Base-by-base conservation (phyloP, 2,888 invertebrate species). In the Aricia artaxerxes region DNA sequence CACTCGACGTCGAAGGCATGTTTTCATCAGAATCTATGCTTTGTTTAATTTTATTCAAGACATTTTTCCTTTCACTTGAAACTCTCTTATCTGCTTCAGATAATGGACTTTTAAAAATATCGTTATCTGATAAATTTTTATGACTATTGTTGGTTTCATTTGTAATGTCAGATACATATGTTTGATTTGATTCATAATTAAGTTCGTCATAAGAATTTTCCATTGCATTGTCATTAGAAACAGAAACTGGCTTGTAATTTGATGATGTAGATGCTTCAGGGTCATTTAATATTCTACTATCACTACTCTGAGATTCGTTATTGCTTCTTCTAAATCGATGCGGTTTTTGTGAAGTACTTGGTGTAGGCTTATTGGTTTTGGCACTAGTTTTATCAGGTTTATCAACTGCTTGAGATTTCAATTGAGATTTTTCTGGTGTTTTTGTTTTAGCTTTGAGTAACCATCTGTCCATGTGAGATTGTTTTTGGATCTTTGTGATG, bases 381-480 rank as follows among this genome's bases (percentile, higher is more conserved):
- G 76, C 60, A 78, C 83, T 84, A 40, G 79, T 72, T 64, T 80
- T 16, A 57, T 31, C 35, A 76, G 76, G 6, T 35, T 76, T 76
- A 35, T 53, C 5, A 16, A 76, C 80, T 11, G 77, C 76, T 77
- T 84, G 86, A 49, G 86, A 80, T 84, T 87, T 89, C 0, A 85
- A 80, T 79, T 88, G 86, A 13, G 85, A 87, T 85, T 94, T 94
- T 80, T 94, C 94, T 78, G 94, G 94, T 0, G 94, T 94, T 85
- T 94, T 94, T 1, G 94, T 93, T 81, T 95, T 95, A 0, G 95
- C 94, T 86, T 95, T 95, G 78, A 93, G 92, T 7, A 95, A 84
- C 95, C 95, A 95, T 72, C 92, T 87, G 80, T 95, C 95, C 95
- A 95, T 95, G 80, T 95, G 94, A 0, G 94, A 93, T 82, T 95